Evolutionary conservation across 2,888 invertebrate genomes (phyloP).

Genomic region (Ramazzottius varieornatus): DNA sequence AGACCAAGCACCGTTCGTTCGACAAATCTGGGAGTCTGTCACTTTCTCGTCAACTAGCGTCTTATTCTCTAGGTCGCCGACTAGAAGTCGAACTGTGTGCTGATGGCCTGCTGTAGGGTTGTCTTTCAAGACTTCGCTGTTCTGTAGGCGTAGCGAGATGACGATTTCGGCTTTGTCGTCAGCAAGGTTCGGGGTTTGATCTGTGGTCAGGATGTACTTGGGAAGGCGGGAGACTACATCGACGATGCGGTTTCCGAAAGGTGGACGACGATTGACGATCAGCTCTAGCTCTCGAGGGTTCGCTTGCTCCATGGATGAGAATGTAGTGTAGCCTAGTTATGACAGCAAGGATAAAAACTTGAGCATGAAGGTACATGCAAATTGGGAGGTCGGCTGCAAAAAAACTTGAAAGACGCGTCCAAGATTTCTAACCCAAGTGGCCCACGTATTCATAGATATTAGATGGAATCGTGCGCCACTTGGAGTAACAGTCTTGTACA

Average conservation of each 20-base stretch:
- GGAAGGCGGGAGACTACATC: background rate
- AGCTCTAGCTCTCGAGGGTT: constrained; percentile 47
- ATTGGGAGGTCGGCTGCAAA: no score
- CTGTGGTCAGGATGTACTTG: constrained; percentile 7
- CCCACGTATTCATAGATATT: no score
- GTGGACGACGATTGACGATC: constrained; percentile 12
- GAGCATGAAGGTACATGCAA: no score
- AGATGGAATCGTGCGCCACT: no score
- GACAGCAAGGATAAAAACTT: no score
- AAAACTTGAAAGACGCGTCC: no score
- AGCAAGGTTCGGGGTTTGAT: constrained; percentile 10
- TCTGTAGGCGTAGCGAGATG: constrained; percentile 12
- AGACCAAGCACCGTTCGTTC: background rate
- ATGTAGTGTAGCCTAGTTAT: constrained; percentile 31
- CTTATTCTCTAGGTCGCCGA: constrained; percentile 37
- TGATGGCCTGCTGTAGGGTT: constrained; percentile 26
- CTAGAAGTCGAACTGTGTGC: constrained; percentile 33
- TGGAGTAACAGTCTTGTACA: no score
- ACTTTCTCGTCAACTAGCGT: constrained; percentile 31
- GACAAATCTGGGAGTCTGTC: constrained; percentile 25
- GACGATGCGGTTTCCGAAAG: background rate
- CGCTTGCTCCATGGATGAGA: constrained; percentile 34
- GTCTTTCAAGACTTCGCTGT: background rate
- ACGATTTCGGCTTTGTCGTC: constrained; percentile 12
- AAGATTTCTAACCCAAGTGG: no score